These are phyloP conservation scores for Holcopasites calliopsidis DNA, from an alignment of 1,140 invertebrate species.

Conservation along the genomic window DNA sequence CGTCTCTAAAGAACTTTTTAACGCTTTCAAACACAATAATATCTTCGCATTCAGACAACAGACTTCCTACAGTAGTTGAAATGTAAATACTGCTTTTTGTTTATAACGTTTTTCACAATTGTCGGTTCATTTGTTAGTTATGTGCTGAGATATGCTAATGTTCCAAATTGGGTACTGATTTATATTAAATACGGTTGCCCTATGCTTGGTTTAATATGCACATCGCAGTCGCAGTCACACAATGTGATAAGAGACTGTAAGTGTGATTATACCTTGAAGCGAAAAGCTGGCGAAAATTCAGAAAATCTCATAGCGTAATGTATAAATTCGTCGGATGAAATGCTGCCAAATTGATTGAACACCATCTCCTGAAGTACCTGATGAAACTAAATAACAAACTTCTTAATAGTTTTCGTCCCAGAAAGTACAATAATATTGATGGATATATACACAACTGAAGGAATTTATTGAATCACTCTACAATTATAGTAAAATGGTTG, in stretches of 20 bases:
- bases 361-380: constrained; percentile 82
- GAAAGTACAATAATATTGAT: no score
- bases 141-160: neutral
- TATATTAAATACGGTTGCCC: no score
- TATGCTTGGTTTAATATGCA: neutral
- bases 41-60: neutral
- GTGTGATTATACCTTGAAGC: constrained; percentile 72
- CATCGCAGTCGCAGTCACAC: no score
- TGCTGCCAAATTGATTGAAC: constrained; percentile 78
- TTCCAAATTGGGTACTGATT: neutral
- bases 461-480: no score
- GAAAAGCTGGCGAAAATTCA: constrained; percentile 81
- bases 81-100: neutral
- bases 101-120: no score
- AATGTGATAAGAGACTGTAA: neutral
- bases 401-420: no score
- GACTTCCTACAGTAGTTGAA: neutral
- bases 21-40: no score
- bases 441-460: no score
- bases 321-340: constrained; percentile 81
- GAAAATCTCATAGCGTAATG: constrained; percentile 81
- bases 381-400: constrained; percentile 70
- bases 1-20: no score
- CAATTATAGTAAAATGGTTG: no score
- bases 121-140: neutral